Evolutionary conservation across 2,113 vertebrate genomes (phyloP).

Genomic region (Gymnogyps californianus): DNA sequence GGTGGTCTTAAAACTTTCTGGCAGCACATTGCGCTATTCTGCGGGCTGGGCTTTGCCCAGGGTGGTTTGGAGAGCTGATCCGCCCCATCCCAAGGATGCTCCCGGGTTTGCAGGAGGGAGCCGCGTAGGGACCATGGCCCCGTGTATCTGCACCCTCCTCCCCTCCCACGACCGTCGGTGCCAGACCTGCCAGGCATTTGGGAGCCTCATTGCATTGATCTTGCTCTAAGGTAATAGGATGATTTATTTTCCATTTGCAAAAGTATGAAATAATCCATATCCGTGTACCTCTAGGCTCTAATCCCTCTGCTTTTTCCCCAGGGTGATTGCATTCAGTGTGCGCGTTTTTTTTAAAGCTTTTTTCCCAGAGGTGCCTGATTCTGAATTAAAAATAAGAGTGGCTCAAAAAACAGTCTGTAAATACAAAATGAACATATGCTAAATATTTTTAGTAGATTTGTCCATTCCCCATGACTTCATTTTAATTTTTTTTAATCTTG

Average conservation of each 20-base stretch:
- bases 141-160: not conserved
- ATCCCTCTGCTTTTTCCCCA: not conserved
- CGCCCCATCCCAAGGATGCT: not conserved
- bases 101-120: not conserved
- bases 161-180: accelerated
- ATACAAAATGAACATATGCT: not conserved
- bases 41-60: not conserved
- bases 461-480: not conserved
- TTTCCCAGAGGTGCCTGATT: not conserved
- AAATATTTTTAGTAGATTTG: not conserved
- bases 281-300: not conserved
- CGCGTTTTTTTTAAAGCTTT: not conserved
- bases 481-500: not conserved
- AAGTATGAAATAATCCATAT: not conserved
- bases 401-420: not conserved
- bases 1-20: not conserved
- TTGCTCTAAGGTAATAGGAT: not conserved
- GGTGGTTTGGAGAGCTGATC: not conserved
- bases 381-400: not conserved
- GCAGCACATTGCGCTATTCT: accelerated
- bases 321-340: not conserved
- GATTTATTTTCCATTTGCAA: not conserved
- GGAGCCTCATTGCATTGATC: not conserved
- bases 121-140: accelerated
- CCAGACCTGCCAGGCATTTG: accelerated